Evolutionary conservation across 1,140 invertebrate species (phyloP), one percentile per base, ranked within the genome.

Genomic region (Drosophila pallidifrons): DNA sequence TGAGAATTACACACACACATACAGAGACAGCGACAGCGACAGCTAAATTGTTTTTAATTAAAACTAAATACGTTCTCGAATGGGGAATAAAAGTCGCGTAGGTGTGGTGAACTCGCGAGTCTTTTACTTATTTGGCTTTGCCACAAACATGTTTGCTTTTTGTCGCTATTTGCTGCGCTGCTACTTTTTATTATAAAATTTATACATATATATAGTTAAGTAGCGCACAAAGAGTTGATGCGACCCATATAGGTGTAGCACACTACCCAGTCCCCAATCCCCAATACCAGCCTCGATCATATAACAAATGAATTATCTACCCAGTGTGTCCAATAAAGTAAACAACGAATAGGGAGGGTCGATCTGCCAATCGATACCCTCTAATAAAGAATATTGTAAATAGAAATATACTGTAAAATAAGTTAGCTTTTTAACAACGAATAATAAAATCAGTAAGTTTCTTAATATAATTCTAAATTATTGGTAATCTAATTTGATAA

Each of bases 1-100:
- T 68, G 49, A 47, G 30, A 59, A n/a, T 25, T 20, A 38, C 11
- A 49, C 7, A 64, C 43, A 71, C 20, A 47, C 13, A 30, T 3
- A 43, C n/a, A 13, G 7, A 57, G 3, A 1, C 32, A 63, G 15
- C 47, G 35, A 60, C 8, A 52, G 25, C 13, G 16, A 60, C 51
- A 72, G 66, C 67, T 77, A 83, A 83, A 83, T 79, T 82, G 76
- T 77, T 83, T 82, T 83, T 77, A 83, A 83, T 83, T 83, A 82
- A 83, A 83, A 76, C 38, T 75, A 79, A 82, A 83, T 76, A 65
- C 60, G 57, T 32, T 55, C 38, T 55, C 47, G 35, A 55, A 75
- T 75, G 55, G 57, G 57, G 57, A 51, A 69, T 58, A 47, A 75
- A 65, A 52, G 59, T 43, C 61, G 79, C 73, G 80, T 83, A 79